Base-by-base conservation (phyloP, 2,888 invertebrate genomes). In the Philereme transversata region DNA sequence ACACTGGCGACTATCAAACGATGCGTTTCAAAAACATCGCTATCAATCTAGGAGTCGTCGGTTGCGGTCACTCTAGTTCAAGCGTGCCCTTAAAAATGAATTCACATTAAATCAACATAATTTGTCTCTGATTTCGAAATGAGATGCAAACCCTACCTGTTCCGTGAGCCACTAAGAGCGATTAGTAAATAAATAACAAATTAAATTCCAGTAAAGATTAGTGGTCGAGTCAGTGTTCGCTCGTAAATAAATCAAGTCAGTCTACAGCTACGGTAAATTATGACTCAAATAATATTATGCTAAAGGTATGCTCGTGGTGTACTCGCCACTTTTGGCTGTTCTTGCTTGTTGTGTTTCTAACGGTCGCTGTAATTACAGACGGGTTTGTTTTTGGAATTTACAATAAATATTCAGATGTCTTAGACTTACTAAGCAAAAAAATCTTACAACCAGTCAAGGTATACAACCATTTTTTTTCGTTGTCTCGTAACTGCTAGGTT, bases 201-300 rank as follows among this genome's bases (percentile, higher is more conserved):
- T 89, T 89, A 89, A 89, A 89, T 87, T 87, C 86, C 86, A 84
- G 75, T 86, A 84, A 87, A 88, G 88, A 88, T 90, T 88, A 88
- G 86, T 85, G 83, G 83, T 72, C 77, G 73, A 83, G 80, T 85
- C 84, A 83, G 83, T 78, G 83, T 79, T 81, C 75, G 81, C 76
- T 84, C 86, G 82, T 88, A 90, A 87, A 92, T 90, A 91, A 91
- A 91, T 92, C 92, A 92, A 83, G 80, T 83, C 83, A 78, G 79
- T 72, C 76, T 55, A 52, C 78, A 75, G 72, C 72, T 75, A 71
- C 78, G 77, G 83, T 89, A 86, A 88, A 87, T 87, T 90, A 90
- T 88, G 87, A 84, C 81, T 90, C 83, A 84, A 88, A 88, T 88
- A 88, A 88, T 88, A 88, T 87, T 87, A 88, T 87, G 87, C 84